These are phyloP conservation scores for Catamblyrhynchus diadema DNA, from an alignment of 2,797 vertebrate species.

Conservation along the genomic window DNA sequence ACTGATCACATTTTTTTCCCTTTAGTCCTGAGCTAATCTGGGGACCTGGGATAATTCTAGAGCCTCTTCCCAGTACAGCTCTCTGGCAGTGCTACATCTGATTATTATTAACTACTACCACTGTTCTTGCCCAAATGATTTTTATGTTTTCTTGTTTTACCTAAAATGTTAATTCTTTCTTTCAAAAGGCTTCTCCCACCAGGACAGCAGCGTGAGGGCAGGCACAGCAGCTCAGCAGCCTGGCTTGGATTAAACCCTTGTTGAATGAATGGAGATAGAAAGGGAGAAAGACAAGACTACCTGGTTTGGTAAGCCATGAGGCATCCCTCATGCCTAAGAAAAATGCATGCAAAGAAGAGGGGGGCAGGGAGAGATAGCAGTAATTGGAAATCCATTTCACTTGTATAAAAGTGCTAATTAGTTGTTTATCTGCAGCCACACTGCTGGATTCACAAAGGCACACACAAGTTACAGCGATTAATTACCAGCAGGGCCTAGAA, in stretches of 20 bases:
- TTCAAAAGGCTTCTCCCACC: slow-evolving; percentile 41
- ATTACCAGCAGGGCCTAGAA: neutral
- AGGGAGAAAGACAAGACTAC: slow-evolving; percentile 28
- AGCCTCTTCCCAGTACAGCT: neutral
- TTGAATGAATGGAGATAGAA: neutral
- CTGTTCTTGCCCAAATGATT: neutral
- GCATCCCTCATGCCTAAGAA: neutral
- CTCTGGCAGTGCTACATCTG: slow-evolving; percentile 20
- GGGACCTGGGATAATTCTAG: slow-evolving; percentile 24
- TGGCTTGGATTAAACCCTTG: slow-evolving; percentile 14
- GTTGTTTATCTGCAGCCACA: neutral
- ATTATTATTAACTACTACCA: neutral
- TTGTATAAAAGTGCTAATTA: neutral
- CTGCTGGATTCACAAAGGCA: neutral
- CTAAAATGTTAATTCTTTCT: slow-evolving; percentile 38
- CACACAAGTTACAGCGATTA: neutral
- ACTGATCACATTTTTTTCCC: slow-evolving; percentile 37
- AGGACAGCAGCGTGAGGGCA: slow-evolving; percentile 11
- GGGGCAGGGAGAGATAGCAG: neutral
- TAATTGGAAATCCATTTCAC: neutral
- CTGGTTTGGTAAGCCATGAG: neutral
- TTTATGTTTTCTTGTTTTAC: slow-evolving; percentile 32
- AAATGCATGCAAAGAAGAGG: neutral
- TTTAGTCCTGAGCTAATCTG: slow-evolving; percentile 37
- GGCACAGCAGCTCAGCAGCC: slow-evolving; percentile 24